These are phyloP conservation scores for Pomacea maculata DNA, from an alignment of 1,140 invertebrate species.

Conservation along the genomic window DNA sequence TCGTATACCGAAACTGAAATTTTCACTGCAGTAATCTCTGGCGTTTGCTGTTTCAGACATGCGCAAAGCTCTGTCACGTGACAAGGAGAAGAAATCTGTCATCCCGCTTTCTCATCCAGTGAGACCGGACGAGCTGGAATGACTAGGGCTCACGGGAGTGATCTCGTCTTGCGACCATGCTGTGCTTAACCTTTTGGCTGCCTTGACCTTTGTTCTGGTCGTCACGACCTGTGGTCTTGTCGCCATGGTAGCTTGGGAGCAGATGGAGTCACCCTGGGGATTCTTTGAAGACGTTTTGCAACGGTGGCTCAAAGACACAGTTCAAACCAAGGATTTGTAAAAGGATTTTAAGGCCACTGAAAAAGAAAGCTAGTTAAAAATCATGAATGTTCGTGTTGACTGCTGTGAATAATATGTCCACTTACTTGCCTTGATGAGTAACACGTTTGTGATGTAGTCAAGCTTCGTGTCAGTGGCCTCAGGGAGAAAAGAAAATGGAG, in stretches of 20 bases:
- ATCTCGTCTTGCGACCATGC: conserved; percentile 31
- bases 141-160: conserved; percentile 46
- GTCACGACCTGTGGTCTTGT: conserved; percentile 19
- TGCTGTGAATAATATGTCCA: not conserved
- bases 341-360: not conserved
- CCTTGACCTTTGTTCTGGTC: conserved; percentile 24
- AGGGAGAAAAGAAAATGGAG: not conserved
- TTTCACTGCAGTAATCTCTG: too few relatives aligned
- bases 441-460: not conserved
- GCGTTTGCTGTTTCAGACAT: conserved; percentile 81
- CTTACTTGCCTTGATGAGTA: not conserved
- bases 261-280: not conserved
- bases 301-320: not conserved
- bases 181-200: not conserved
- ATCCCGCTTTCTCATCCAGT: conserved; percentile 94
- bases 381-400: not conserved
- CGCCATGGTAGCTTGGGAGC: conserved; percentile 2
- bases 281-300: too few relatives aligned
- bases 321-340: not conserved
- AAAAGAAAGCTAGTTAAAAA: not conserved
- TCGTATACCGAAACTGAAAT: too few relatives aligned
- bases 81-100: conserved; percentile 91
- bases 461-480: not conserved
- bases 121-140: conserved; percentile 92
- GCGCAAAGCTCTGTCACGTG: conserved; percentile 95